phyloP scores from a whole-genome alignment of 2,113 vertebrate species.

The Labeo rohita region DNA sequence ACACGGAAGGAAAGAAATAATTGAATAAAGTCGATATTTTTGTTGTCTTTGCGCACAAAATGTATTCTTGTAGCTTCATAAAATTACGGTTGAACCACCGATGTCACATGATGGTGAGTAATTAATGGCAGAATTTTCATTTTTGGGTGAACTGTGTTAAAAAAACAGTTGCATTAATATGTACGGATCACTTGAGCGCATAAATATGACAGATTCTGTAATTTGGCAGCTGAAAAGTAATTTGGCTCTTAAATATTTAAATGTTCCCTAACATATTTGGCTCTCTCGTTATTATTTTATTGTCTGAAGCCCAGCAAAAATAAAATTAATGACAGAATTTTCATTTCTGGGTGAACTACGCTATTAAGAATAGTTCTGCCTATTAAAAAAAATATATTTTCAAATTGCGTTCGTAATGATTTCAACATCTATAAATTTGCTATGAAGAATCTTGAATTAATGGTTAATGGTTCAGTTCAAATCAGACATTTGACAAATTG shows the following conservation, averaged over 20 bases:
- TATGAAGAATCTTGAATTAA: not conserved
- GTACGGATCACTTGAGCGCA: not conserved
- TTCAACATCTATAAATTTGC: not conserved
- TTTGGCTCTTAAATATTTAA: not conserved
- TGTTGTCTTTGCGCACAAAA: too few relatives aligned
- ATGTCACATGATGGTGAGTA: too few relatives aligned
- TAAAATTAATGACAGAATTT: not conserved
- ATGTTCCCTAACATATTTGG: not conserved
- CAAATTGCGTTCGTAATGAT: not conserved
- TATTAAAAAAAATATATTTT: not conserved
- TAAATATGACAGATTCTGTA: not conserved
- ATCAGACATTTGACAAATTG: not conserved
- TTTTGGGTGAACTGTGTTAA: too few relatives aligned
- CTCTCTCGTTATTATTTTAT: not conserved
- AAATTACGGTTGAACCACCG: too few relatives aligned
- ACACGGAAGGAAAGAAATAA: too few relatives aligned
- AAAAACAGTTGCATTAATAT: not conserved
- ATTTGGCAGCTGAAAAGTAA: not conserved
- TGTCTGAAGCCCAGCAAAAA: not conserved
- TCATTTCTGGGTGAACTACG: too few relatives aligned
- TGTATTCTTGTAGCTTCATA: too few relatives aligned
- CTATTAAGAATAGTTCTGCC: not conserved
- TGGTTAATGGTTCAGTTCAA: not conserved
- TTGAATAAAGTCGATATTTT: too few relatives aligned
- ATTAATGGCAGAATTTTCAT: too few relatives aligned